These are phyloP conservation scores for Caretta caretta DNA, from an alignment of 2,113 vertebrate genomes.

Conservation along the genomic window DNA sequence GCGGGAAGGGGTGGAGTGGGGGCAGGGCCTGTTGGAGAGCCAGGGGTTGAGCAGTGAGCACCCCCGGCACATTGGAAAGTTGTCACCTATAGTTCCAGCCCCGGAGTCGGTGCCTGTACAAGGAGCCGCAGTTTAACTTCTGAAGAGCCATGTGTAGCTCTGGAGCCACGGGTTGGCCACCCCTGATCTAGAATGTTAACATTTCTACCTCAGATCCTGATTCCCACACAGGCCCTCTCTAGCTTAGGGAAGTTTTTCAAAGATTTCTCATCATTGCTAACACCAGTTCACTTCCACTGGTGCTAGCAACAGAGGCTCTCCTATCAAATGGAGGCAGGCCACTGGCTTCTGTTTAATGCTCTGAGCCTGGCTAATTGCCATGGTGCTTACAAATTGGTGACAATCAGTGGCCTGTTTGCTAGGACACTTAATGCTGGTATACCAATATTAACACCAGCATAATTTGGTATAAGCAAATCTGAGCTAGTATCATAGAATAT, in stretches of 20 bases:
- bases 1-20: no score
- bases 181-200: background rate
- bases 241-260: background rate
- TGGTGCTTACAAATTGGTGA: background rate
- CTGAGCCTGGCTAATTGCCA: background rate
- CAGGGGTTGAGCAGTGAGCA: no score
- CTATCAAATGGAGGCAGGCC: background rate
- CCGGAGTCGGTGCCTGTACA: no score
- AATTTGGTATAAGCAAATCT: background rate
- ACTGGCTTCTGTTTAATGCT: background rate
- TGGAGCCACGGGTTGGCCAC: no score
- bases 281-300: background rate
- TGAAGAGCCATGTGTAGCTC: no score
- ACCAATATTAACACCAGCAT: background rate
- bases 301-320: background rate
- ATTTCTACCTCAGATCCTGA: background rate
- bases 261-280: background rate
- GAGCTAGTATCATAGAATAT: background rate
- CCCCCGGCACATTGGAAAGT: no score
- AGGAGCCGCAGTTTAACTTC: no score
- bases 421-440: background rate
- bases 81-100: no score
- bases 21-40: no score
- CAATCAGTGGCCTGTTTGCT: background rate
- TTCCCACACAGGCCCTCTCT: background rate